A percentile compares a stretch with the other conserved stretches of the same genome.
Conservation (phyloP, 2,888 invertebrate genomes). For the Argyresthia albistria region DNA sequence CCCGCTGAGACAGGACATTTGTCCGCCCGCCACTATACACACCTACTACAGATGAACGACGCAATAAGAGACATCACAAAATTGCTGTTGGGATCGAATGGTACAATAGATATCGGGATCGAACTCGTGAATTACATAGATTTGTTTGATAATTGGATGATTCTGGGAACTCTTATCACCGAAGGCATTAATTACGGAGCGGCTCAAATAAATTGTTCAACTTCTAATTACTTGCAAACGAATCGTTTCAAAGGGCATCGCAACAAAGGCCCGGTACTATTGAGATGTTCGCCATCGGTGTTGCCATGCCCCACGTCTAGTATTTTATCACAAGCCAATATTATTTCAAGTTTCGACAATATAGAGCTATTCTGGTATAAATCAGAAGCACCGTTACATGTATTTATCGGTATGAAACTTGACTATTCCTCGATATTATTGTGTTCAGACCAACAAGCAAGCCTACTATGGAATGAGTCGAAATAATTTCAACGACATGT, state of each 20-base stretch:
- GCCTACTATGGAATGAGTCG: too few relatives aligned
- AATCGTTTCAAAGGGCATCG: constrained; percentile 38
- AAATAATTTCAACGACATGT: too few relatives aligned
- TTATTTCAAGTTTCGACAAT: too few relatives aligned
- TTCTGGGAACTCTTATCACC: neutral
- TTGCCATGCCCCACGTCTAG: too few relatives aligned
- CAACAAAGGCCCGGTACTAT: constrained; percentile 52
- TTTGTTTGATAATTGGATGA: neutral
- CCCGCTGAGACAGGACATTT: constrained; percentile 11
- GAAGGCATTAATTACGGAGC: constrained; percentile 17
- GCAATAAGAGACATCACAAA: neutral
- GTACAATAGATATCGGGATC: too few relatives aligned
- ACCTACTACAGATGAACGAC: neutral
- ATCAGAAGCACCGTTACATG: too few relatives aligned
- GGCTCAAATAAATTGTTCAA: constrained; percentile 48
- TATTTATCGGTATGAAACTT: too few relatives aligned
- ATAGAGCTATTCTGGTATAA: too few relatives aligned
- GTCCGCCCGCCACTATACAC: neutral
- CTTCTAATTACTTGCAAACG: constrained; percentile 55
- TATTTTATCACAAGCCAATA: too few relatives aligned
- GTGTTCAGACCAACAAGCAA: too few relatives aligned
- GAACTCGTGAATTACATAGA: neutral
- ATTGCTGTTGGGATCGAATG: neutral
- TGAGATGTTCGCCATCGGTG: constrained; percentile 42
- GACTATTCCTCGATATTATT: too few relatives aligned